phyloP scores from a whole-genome alignment of 2,797 vertebrate genomes.

The Sylvia borin region DNA sequence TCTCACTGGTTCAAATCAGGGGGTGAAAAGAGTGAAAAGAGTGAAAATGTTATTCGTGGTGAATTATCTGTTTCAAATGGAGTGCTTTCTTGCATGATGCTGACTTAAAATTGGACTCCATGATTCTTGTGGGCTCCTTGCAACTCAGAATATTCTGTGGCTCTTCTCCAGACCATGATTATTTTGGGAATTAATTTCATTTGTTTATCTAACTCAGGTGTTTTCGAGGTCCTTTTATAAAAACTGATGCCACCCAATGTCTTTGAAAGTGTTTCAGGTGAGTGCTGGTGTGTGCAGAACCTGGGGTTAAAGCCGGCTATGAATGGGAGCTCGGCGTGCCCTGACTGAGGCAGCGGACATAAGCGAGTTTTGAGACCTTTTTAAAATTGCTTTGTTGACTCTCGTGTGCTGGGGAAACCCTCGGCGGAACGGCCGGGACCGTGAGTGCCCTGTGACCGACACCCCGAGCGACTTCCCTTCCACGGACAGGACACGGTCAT shows the following conservation, averaged over 20 bases:
- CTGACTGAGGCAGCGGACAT: not conserved
- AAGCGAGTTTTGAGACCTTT: not conserved
- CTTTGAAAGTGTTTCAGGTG: accelerated
- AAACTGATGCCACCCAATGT: accelerated
- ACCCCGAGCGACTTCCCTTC: accelerated
- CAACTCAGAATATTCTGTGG: not conserved
- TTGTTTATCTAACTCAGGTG: not conserved
- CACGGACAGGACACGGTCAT: too few species aligned
- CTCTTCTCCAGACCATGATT: not conserved
- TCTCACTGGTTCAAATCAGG: not conserved
- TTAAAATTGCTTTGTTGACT: not conserved
- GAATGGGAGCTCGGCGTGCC: not conserved
- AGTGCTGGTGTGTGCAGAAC: accelerated
- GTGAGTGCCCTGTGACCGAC: not conserved
- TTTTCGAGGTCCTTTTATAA: not conserved
- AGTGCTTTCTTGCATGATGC: not conserved
- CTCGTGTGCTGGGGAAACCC: not conserved
- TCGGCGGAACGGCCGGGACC: not conserved
- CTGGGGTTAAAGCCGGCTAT: accelerated
- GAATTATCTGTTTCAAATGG: accelerated
- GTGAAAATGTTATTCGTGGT: accelerated
- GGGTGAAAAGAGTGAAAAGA: too few species aligned
- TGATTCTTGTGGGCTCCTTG: too few species aligned
- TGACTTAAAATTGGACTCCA: too few species aligned
- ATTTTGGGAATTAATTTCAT: accelerated